phyloP scores from a whole-genome alignment of 2,888 invertebrate genomes.

The Drosophila anceps region DNA sequence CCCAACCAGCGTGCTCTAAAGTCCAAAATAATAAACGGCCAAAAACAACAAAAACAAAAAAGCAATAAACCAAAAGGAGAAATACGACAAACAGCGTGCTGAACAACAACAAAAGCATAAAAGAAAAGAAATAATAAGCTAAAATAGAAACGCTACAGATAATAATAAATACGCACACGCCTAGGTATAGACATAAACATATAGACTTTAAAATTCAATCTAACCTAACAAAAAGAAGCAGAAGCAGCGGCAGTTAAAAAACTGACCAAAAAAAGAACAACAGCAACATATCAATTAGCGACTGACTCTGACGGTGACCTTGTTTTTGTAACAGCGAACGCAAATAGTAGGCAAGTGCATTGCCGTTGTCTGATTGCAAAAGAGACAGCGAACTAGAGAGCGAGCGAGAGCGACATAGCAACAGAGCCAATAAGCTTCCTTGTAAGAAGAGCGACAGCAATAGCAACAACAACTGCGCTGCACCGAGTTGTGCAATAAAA shows the following conservation, averaged over 20 bases:
- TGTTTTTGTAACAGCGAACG: slow-evolving; percentile 54
- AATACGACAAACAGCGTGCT: slow-evolving; percentile 33
- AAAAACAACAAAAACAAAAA: slow-evolving; percentile 35
- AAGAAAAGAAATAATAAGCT: slow-evolving; percentile 31
- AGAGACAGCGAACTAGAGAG: slow-evolving; percentile 13
- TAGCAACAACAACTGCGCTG: slow-evolving; percentile 1
- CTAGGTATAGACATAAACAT: slow-evolving; percentile 20
- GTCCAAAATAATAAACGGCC: slow-evolving; percentile 63
- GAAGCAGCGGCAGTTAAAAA: slow-evolving; percentile 28
- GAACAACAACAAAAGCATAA: slow-evolving; percentile 20
- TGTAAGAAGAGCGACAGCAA: slow-evolving; percentile 31
- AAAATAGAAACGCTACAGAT: slow-evolving; percentile 51
- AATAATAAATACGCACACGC: slow-evolving; percentile 39
- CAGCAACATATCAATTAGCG: slow-evolving; percentile 38
- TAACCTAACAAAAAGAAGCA: slow-evolving; percentile 54
- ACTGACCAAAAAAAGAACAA: slow-evolving; percentile 31
- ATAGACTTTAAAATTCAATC: slow-evolving; percentile 53
- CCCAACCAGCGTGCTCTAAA: slow-evolving; percentile 65
- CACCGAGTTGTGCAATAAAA: slow-evolving; percentile 53
- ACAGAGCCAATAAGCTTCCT: slow-evolving; percentile 51
- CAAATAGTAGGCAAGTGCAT: slow-evolving; percentile 56
- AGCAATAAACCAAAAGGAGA: slow-evolving; percentile 63
- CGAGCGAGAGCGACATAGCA: slow-evolving; percentile 50
- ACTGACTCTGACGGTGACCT: slow-evolving; percentile 57
- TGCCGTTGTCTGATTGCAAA: slow-evolving; percentile 35